These are phyloP conservation scores for Leptobrachium ailaonicum DNA, from an alignment of 2,113 vertebrate species.

Conservation along the genomic window DNA sequence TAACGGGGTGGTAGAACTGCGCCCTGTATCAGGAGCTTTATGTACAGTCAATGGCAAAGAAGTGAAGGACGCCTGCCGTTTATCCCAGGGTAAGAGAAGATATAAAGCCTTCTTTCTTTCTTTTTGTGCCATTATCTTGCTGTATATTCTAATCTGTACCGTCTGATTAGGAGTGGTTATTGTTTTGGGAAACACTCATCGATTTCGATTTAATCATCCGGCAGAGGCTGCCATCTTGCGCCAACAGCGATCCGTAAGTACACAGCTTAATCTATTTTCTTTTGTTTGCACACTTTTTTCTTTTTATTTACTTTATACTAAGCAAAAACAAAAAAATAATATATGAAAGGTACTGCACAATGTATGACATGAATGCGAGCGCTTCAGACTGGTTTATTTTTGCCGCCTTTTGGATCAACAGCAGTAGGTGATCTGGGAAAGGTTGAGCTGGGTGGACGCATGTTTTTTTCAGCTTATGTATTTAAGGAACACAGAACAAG, in stretches of 20 bases:
- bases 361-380: too few relatives aligned
- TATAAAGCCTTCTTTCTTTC: not conserved
- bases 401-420: too few relatives aligned
- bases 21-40: conserved; percentile 68
- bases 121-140: not conserved
- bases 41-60: conserved; percentile 84
- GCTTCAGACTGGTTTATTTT: too few relatives aligned
- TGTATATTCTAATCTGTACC: conserved; percentile 4
- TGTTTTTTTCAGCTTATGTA: too few relatives aligned
- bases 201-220: conserved; percentile 94
- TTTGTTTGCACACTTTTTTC: too few relatives aligned
- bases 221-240: conserved; percentile 88
- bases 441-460: too few relatives aligned
- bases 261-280: not conserved
- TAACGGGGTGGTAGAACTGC: conserved; percentile 80
- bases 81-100: conserved; percentile 82
- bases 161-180: conserved; percentile 79
- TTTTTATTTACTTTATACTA: too few relatives aligned
- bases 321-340: too few relatives aligned
- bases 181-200: conserved; percentile 83
- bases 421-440: too few relatives aligned
- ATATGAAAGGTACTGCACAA: too few relatives aligned
- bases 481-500: too few relatives aligned
- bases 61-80: conserved; percentile 77
- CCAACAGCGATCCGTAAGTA: conserved; percentile 82